phyloP scores from a whole-genome alignment of 23 tunicate genomes.

The Halocynthia aurantium region DNA sequence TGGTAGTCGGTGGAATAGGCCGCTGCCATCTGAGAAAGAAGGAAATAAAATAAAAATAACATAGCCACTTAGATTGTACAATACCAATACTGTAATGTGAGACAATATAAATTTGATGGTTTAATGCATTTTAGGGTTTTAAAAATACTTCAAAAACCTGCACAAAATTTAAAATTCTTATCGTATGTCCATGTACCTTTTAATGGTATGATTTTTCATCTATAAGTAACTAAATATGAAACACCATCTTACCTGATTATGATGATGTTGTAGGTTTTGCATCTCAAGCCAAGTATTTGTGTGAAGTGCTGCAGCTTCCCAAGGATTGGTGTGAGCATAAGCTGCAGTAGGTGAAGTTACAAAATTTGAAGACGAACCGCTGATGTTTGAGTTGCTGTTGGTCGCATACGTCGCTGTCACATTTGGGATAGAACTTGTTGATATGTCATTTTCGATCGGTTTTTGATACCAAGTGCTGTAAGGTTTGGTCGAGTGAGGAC shows the following conservation, averaged over 20 bases:
- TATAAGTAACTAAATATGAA: no score
- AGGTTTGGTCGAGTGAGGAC: slow-evolving; percentile 2
- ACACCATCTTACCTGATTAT: slow-evolving; percentile 28
- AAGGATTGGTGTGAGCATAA: slow-evolving; percentile 39
- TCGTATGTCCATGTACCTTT: no score
- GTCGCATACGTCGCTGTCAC: neutral
- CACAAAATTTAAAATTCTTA: neutral
- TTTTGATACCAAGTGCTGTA: slow-evolving; percentile 1
- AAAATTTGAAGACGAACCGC: slow-evolving; percentile 5
- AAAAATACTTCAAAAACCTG: neutral
- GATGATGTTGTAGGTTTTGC: slow-evolving; percentile 64
- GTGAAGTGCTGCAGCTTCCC: slow-evolving; percentile 81
- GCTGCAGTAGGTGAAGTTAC: slow-evolving; percentile 19
- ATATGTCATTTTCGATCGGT: neutral
- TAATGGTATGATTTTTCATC: neutral
- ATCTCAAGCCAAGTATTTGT: slow-evolving; percentile 83
- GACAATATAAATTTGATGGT: no score
- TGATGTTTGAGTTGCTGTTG: neutral
- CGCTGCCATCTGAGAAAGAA: slow-evolving; percentile 37
- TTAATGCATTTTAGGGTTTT: no score
- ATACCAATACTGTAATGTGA: no score
- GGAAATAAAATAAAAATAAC: neutral
- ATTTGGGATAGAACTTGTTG: neutral
- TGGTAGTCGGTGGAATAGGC: slow-evolving; percentile 57
- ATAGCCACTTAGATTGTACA: neutral